phyloP scores from a whole-genome alignment of 1,140 invertebrate genomes.

The Neodiprion virginianus region DNA sequence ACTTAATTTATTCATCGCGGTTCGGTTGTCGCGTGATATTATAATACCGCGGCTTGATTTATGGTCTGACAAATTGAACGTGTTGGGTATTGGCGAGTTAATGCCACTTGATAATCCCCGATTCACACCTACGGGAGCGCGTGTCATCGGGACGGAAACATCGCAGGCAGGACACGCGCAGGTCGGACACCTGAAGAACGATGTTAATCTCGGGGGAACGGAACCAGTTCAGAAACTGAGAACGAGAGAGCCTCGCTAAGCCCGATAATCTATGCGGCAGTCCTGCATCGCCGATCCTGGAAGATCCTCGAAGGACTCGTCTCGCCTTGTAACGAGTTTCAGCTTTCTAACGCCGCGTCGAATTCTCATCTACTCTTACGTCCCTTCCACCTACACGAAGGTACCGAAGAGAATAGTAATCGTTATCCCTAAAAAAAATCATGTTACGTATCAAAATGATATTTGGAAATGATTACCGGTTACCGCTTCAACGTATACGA shows the following conservation, averaged over 20 bases:
- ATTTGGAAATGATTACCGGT: too few species aligned
- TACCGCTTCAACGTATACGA: too few species aligned
- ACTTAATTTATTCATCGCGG: not conserved
- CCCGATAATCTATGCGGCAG: not conserved
- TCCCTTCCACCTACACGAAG: too few species aligned
- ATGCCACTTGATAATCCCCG: slow-evolving; percentile 7
- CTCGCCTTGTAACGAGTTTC: not conserved
- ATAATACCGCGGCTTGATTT: not conserved
- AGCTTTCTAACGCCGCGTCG: not conserved
- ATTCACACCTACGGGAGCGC: not conserved
- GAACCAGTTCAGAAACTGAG: not conserved
- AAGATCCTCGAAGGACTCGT: not conserved
- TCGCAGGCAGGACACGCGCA: too few species aligned
- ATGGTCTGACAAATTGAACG: not conserved
- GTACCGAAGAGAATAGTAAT: too few species aligned
- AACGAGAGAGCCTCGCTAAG: not conserved
- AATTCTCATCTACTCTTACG: too few species aligned
- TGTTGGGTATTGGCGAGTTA: slow-evolving; percentile 3
- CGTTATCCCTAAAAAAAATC: too few species aligned
- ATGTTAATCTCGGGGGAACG: slow-evolving; percentile 2
- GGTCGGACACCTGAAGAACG: not conserved
- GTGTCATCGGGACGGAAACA: not conserved
- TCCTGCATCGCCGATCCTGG: too few species aligned
- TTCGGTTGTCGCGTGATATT: not conserved
- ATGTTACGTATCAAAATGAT: too few species aligned